Conservation (phyloP, 53 echinoderm and acorn worm species). For the Patiria pectinifera region DNA sequence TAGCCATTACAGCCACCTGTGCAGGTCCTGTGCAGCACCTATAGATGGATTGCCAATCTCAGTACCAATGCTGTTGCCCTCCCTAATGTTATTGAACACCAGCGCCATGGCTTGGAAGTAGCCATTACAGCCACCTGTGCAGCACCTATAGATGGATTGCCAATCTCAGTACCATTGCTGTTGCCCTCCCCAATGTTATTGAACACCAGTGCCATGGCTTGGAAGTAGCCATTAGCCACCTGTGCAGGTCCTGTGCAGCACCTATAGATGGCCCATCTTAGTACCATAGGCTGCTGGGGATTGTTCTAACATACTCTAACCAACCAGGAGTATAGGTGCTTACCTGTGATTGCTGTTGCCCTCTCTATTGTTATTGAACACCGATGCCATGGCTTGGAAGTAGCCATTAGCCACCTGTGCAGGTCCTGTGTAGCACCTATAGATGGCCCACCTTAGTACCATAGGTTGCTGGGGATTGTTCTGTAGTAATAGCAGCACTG, state of each 20-base stretch:
- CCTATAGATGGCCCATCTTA: conserved; percentile 83
- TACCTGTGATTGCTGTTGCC: conserved; percentile 64
- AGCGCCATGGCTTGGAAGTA: conserved; percentile 96
- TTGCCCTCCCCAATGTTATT: conserved; percentile 47
- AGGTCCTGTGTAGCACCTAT: conserved; percentile 93
- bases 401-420: conserved; percentile 92
- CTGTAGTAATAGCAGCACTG: conserved; percentile 87
- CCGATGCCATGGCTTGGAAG: conserved; percentile 94
- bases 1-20: conserved; percentile 89
- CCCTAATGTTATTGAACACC: conserved; percentile 70
- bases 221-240: conserved; percentile 96
- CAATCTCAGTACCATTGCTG: conserved; percentile 78
- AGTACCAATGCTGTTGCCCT: conserved; percentile 68
- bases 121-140: conserved; percentile 89
- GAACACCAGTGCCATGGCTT: conserved; percentile 92
- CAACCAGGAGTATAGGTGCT: not conserved
- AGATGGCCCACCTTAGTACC: conserved; percentile 84
- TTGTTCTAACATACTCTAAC: conserved; percentile 62
- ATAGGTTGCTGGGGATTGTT: conserved; percentile 86
- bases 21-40: conserved; percentile 92
- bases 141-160: conserved; percentile 84
- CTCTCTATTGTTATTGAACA: conserved; percentile 69
- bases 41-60: conserved; percentile 74
- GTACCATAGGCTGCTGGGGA: conserved; percentile 80
- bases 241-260: conserved; percentile 93